Base-by-base conservation (phyloP, 92 coral and sea anemone genomes). In the Heteractis magnifica region DNA sequence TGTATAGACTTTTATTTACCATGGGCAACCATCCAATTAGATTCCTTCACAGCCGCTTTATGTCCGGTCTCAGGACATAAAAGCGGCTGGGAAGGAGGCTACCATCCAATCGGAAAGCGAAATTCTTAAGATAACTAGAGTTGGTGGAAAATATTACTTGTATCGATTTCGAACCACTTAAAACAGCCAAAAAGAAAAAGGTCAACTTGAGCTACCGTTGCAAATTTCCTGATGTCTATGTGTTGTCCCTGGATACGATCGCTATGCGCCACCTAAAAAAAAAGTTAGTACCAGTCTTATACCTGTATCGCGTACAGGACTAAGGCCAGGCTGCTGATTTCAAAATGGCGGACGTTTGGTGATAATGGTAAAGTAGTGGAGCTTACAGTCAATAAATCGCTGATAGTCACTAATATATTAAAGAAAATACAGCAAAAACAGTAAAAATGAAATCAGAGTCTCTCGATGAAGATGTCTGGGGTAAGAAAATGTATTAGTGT, bases 401-500 rank as follows among this genome's bases (percentile, higher is more conserved):
- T 62, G 20, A 62, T 18, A 62, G 10, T 18, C 1, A 3, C 4
- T 1, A 6, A 62, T 18, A 4, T 62, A 18, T 9, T 16, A 5
- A 6, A 18, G 26, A 4, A n/a, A 21, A 0, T 77, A 12, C 4
- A 51, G 19, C 10, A 52, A 23, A n/a, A 0, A 8, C 51, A 18
- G n/a, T 23, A 11, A 65, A 65, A 65, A 88, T 76, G 91, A 88
- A 55, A 83, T 34, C 41, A 52, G 70, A 71, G 9, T 71, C 49
- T 23, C 4, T 34, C 49, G 93, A 88, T 49, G 91, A 90, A 82
- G 95, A 92, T 79, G 53, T 86, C 18, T 92, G 95, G 95, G 88
- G 95, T 92, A 75, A 87, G 95, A 76, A 80, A 15, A 13, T 23
- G 20, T 4, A 62, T 4, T 4, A 18, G 18, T 62, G 7, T 7